phyloP scores from a whole-genome alignment of 2,888 invertebrate genomes.

The Pterobdella sp. region DNA sequence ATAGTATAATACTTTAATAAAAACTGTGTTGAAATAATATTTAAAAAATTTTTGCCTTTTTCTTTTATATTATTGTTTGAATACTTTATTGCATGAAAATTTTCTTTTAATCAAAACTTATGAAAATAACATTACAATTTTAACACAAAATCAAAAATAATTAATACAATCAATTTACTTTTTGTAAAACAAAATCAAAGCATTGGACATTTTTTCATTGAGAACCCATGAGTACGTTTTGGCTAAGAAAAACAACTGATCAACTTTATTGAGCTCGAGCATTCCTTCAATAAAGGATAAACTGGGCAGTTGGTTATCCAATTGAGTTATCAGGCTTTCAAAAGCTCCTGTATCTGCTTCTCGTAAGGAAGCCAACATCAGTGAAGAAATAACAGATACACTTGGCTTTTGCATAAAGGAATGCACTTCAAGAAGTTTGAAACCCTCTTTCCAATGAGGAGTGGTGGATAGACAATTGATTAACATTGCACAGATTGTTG shows the following conservation, averaged over 20 bases:
- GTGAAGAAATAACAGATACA: background rate
- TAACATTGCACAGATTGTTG: background rate
- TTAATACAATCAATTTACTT: too few relatives aligned
- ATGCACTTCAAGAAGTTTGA: background rate
- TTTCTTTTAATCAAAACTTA: too few relatives aligned
- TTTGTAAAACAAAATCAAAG: background rate
- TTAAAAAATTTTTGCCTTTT: too few relatives aligned
- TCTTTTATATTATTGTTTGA: too few relatives aligned
- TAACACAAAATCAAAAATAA: too few relatives aligned
- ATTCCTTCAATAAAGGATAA: background rate
- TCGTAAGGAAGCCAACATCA: background rate
- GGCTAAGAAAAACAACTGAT: background rate
- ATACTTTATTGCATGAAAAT: too few relatives aligned
- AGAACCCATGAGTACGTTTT: background rate
- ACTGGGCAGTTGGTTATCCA: background rate
- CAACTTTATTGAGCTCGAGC: background rate
- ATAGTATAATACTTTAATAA: too few relatives aligned
- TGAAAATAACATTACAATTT: too few relatives aligned
- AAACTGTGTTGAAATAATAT: too few relatives aligned
- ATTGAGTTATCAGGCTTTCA: background rate
- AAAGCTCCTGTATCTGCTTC: background rate
- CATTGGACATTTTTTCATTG: background rate
- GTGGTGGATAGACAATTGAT: background rate
- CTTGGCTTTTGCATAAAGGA: background rate
- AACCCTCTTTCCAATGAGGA: conserved; percentile 3